Base-by-base conservation (phyloP, 2,888 invertebrate species). In the Ametastegia equiseti region DNA sequence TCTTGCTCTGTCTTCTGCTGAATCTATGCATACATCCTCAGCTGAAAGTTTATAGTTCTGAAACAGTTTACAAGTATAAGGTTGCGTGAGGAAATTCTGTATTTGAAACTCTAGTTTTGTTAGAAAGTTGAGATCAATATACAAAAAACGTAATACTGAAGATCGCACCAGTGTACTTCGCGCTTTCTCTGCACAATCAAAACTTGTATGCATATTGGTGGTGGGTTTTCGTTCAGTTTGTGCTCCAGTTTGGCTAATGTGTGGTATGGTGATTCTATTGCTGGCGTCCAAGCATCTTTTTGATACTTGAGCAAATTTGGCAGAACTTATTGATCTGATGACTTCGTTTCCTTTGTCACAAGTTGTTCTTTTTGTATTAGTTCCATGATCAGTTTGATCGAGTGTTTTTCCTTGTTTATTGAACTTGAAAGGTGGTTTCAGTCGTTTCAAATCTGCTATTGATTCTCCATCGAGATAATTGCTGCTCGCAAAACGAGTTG, bases 301-400 rank as follows among this genome's bases (percentile, higher is more conserved):
- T 6, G 33, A 45, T 27, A 11, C 47, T 47, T 71, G 71, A 36
- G 71, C 30, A 19, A 39, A 71, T 47, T 47, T 45, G 7, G 71
- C 30, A 13, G 71, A 54, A 47, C 75, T 75, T 33, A 13, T n/a
- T 36, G 75, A 54, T 57, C 36, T 36, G 13, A 54, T 75, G 23
- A 54, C 75, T 0, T 78, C 63, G 78, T 57, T 78, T 63, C 42
- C 78, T 63, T 19, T 78, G n/a, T 78, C 60, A 30, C 63, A 78
- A 23, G 42, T 42, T 19, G n/a, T 42, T 50, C 33, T 78, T 27
- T 27, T 75, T n/a, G 75, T 50, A 33, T 54, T 75, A 2, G 54
- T 75, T 33, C 50, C 78, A 42, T 63, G 57, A 27, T 78, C 60
- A 63, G n/a, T 60, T 75, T 36, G 54, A 33, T 50, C n/a, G 2